Conservation (phyloP, 2,797 vertebrate genomes). For the Enteromius afrohamiltoni region DNA sequence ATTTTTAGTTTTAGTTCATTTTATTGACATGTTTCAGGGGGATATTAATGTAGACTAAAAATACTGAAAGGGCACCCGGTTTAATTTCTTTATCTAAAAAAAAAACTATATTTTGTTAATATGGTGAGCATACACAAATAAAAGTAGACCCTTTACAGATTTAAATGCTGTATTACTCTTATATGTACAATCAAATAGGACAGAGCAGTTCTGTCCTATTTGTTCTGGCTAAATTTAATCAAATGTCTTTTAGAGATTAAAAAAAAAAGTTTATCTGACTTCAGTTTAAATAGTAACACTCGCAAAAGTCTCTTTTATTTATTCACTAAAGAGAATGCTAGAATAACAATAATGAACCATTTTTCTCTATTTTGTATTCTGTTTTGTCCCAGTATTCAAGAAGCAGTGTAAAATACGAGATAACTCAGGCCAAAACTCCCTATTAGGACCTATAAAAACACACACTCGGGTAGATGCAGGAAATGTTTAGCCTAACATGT, state of each 20-base stretch:
- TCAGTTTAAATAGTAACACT: background rate
- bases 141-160: too few species aligned
- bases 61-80: too few species aligned
- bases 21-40: too few species aligned
- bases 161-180: too few species aligned
- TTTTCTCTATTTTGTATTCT: background rate
- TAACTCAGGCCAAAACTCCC: background rate
- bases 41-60: too few species aligned
- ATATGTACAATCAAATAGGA: too few species aligned
- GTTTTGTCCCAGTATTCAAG: background rate
- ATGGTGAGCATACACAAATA: too few species aligned
- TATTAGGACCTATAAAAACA: background rate
- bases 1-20: too few species aligned
- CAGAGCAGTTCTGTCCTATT: too few species aligned
- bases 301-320: background rate
- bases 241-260: background rate
- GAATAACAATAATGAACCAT: background rate
- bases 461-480: background rate
- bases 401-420: background rate
- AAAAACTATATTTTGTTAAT: too few species aligned
- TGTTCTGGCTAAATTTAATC: background rate
- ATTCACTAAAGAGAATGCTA: background rate
- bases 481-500: slow-evolving; percentile 9
- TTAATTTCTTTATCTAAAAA: too few species aligned
- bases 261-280: background rate